A percentile compares a stretch with the other conserved stretches of the same genome.
Evolutionary conservation across 1,140 invertebrate species (phyloP).

Genomic region (Zaprionus taronus): DNA sequence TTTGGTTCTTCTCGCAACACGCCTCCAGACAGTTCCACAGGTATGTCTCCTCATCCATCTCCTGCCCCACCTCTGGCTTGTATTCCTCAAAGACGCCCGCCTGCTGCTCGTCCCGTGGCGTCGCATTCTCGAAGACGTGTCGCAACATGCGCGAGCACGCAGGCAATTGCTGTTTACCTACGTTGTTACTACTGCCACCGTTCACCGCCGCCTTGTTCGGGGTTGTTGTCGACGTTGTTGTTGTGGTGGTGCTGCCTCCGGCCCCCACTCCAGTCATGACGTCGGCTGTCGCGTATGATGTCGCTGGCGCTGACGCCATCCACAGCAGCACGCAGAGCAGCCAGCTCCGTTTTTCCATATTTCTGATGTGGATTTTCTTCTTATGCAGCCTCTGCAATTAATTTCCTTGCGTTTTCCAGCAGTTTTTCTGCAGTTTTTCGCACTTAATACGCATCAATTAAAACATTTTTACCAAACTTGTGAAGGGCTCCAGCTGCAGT

Average conservation of each 20-base stretch:
- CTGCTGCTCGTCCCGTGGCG: constrained; percentile 67
- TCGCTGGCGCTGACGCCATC: constrained; percentile 66
- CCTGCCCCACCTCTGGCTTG: constrained; percentile 39
- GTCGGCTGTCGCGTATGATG: constrained; percentile 38
- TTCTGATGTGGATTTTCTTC: constrained; percentile 18
- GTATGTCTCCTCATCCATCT: constrained; percentile 66
- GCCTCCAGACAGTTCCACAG: constrained; percentile 87
- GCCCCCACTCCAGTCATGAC: constrained; percentile 48
- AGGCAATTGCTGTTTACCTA: constrained; percentile 13
- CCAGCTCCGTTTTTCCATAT: constrained; percentile 18
- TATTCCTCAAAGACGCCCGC: constrained; percentile 76
- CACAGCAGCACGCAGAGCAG: constrained; percentile 27
- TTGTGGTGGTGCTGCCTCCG: constrained; percentile 4
- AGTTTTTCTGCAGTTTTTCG: constrained; percentile 24
- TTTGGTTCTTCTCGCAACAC: constrained; percentile 87
- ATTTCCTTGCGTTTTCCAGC: constrained; percentile 3
- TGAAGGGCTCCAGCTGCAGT: constrained; percentile 28
- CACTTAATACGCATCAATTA: constrained; percentile 29
- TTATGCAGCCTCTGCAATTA: constrained; percentile 3
- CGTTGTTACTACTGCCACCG: constrained; percentile 1
- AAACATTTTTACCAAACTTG: constrained; percentile 37
- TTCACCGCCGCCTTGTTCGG: constrained; percentile 40
- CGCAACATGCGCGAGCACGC: constrained; percentile 71
- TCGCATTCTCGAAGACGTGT: constrained; percentile 78
- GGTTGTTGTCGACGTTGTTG: constrained; percentile 30